phyloP scores from a whole-genome alignment of 2,797 vertebrate species.

The Rhabdophis nuchalis region DNA sequence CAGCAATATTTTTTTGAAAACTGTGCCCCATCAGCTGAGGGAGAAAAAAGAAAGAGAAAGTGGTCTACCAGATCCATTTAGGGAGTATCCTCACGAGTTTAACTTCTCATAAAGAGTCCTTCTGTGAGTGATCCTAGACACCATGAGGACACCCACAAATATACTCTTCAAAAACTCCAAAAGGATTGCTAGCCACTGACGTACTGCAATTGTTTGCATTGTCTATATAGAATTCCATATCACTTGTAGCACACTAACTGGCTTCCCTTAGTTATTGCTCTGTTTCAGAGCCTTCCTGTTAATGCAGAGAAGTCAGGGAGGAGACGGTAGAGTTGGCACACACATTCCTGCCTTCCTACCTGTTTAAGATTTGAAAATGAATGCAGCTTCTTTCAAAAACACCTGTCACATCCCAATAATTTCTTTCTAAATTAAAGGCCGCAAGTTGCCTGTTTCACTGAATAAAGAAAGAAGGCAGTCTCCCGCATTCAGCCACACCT shows the following conservation, averaged over 20 bases:
- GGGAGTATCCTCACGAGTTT: not conserved
- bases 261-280: not conserved
- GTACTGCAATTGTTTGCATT: not conserved
- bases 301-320: not conserved
- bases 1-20: not conserved
- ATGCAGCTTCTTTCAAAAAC: not conserved
- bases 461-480: constrained; percentile 7
- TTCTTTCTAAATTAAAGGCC: constrained; percentile 13
- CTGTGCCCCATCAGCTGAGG: not conserved
- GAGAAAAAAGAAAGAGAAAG: not conserved
- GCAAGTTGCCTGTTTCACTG: not conserved
- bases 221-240: not conserved
- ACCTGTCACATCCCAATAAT: not conserved
- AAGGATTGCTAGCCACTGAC: not conserved
- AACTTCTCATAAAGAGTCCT: not conserved
- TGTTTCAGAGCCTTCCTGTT: not conserved
- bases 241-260: not conserved
- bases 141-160: not conserved
- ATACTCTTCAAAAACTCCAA: not conserved
- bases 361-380: not conserved
- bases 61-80: not conserved
- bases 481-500: not conserved
- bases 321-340: not conserved
- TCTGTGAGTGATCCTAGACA: not conserved
- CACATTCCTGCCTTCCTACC: not conserved